Base-by-base conservation (phyloP, 1,140 invertebrate species). In the Goniozus legneri region DNA sequence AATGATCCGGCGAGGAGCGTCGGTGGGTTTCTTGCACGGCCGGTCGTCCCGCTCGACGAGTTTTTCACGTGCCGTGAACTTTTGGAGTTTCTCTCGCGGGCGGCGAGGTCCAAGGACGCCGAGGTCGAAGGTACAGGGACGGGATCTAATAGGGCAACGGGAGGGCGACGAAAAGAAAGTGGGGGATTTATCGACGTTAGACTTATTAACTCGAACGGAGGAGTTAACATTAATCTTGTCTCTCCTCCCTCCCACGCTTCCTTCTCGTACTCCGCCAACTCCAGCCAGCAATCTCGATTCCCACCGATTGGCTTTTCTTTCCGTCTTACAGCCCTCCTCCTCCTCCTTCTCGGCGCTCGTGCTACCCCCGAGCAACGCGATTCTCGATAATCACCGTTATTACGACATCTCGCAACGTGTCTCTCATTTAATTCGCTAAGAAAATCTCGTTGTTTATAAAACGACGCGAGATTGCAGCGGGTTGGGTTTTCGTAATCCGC, bases 131-230 rank as follows among this genome's bases (percentile, higher is more conserved):
- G 38, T n/a, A n/a, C n/a, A n/a, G 34, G 44, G 32, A 39, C 22
- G 31, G 41, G 34, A 42, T 30, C 44, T 30, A 44, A 42, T 33
- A n/a, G 43, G 14, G 24, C 18, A 40, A 19, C 16, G 18, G 22
- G 16, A 43, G 51, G 52, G 43, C 27, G 34, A 19, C 34, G 56
- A 47, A 38, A 14, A 43, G 45, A 54, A 52, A 44, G 50, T 41
- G 32, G 52, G 50, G 62, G 62, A 67, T 65, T 65, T 65, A 65
- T 57, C 54, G 44, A 52, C 56, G 57, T 56, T 59, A 59, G 62
- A 64, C 60, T 65, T 67, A 67, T 65, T 67, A 67, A 65, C 62
- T 67, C 56, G 47, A 64, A 57, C 54, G 50, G 62, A 27, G 24
- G 24, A 65, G 58, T 63, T 62, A 56, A 67, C 64, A 65, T 62